phyloP scores from a whole-genome alignment of 2,888 invertebrate genomes.

The Sylvicola fuscatus region DNA sequence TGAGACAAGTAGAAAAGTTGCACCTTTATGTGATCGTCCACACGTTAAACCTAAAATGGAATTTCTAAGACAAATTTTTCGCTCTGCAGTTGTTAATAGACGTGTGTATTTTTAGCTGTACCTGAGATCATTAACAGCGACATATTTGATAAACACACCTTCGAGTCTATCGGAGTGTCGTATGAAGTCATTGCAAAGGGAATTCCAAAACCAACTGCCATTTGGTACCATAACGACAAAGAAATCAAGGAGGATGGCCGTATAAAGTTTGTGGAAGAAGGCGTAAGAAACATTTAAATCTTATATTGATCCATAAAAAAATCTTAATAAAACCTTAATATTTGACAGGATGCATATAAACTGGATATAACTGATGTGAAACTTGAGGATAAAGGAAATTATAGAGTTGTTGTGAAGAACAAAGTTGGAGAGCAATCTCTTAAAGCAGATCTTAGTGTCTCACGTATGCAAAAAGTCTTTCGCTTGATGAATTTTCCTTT shows the following conservation, averaged over 20 bases:
- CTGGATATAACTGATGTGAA: conserved; percentile 49
- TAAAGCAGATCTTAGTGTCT: conserved; percentile 51
- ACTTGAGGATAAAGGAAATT: conserved; percentile 56
- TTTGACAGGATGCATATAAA: conserved; percentile 37
- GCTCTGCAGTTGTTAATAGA: conserved; percentile 11
- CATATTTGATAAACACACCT: conserved; percentile 51
- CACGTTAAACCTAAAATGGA: conserved; percentile 17
- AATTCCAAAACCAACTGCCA: conserved; percentile 52
- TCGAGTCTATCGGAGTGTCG: conserved; percentile 60
- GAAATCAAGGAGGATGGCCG: conserved; percentile 43
- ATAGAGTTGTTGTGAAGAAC: conserved; percentile 65
- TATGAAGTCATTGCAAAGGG: conserved; percentile 63
- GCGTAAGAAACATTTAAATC: conserved; percentile 17
- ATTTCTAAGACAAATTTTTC: conserved; percentile 21
- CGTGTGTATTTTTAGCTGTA: conserved; percentile 30
- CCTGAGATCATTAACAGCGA: conserved; percentile 51
- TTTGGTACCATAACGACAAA: conserved; percentile 60
- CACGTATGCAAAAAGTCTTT: conserved; percentile 32
- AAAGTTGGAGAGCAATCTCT: conserved; percentile 58
- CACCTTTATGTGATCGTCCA: too few relatives aligned
- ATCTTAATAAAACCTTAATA: neutral
- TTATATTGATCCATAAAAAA: neutral
- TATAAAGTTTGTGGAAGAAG: conserved; percentile 39
- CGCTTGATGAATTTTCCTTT: too few relatives aligned
- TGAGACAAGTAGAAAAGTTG: too few relatives aligned